Conservation (phyloP, 2,797 vertebrate species). For the Pseudocheirus occidentalis region DNA sequence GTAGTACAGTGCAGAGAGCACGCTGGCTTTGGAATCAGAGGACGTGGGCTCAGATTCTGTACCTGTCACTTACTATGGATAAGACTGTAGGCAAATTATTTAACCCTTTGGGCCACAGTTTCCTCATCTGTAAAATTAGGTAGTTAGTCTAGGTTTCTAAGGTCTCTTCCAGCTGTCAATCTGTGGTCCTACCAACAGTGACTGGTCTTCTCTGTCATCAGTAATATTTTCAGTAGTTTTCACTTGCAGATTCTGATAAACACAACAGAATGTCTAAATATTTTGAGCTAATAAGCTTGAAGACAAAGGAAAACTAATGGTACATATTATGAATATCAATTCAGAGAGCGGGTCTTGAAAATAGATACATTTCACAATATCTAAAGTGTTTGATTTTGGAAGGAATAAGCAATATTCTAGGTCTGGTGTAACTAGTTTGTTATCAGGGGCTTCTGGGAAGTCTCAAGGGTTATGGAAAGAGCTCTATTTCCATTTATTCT, state of each 20-base stretch:
- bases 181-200: background rate
- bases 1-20: background rate
- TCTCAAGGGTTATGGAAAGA: constrained; percentile 17
- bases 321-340: background rate
- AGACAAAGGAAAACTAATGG: background rate
- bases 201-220: background rate
- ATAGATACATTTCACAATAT: constrained; percentile 46
- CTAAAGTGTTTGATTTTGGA: constrained; percentile 10
- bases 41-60: background rate
- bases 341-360: constrained; percentile 24
- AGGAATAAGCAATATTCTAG: constrained; percentile 36
- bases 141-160: background rate
- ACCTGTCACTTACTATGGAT: background rate
- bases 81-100: background rate
- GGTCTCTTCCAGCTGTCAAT: background rate
- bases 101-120: background rate
- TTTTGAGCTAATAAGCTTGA: background rate
- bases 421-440: background rate
- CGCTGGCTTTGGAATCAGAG: background rate
- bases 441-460: constrained; percentile 11
- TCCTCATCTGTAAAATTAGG: background rate
- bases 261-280: constrained; percentile 13
- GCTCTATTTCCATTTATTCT: constrained; percentile 39
- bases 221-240: background rate
- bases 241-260: constrained; percentile 17